Conservation (phyloP, 2,888 invertebrate genomes). For the Cyclophora punctaria region DNA sequence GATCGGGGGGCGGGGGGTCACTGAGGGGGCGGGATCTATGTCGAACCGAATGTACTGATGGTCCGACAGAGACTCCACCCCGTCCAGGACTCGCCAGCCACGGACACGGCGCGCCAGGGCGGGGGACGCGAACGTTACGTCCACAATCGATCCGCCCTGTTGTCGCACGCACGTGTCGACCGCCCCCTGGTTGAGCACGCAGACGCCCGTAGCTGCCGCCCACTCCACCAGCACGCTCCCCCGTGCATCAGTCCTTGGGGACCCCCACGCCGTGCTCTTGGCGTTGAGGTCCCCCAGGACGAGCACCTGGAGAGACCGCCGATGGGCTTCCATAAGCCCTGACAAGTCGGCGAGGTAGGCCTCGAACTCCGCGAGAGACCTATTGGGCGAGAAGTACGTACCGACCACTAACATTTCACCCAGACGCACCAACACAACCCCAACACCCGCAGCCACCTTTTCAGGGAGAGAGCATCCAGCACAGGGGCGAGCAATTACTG, state of each 20-base stretch:
- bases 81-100: not conserved
- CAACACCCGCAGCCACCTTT: slow-evolving; percentile 1
- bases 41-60: not conserved
- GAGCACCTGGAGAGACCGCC: not conserved
- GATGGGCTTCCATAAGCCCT: not conserved
- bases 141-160: slow-evolving; percentile 4
- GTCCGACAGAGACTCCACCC: not conserved
- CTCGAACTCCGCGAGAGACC: slow-evolving; percentile 1
- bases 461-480: slow-evolving; percentile 3
- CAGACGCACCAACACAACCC: slow-evolving; percentile 6
- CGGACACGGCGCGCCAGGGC: not conserved
- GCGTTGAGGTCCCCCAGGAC: not conserved
- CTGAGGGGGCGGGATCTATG: not conserved
- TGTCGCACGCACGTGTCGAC: not conserved
- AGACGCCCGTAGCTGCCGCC: not conserved
- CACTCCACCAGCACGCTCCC: not conserved
- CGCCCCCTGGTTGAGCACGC: not conserved
- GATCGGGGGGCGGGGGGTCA: not conserved
- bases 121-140: not conserved
- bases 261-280: not conserved
- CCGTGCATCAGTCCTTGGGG: not conserved
- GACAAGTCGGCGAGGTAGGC: no score
- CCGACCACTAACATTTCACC: slow-evolving; percentile 6
- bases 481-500: not conserved
- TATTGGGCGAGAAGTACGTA: slow-evolving; percentile 18